Evolutionary conservation across 2,113 vertebrate genomes (phyloP), one percentile per base, ranked within the genome.

Genomic region (Platycercus adscitus): DNA sequence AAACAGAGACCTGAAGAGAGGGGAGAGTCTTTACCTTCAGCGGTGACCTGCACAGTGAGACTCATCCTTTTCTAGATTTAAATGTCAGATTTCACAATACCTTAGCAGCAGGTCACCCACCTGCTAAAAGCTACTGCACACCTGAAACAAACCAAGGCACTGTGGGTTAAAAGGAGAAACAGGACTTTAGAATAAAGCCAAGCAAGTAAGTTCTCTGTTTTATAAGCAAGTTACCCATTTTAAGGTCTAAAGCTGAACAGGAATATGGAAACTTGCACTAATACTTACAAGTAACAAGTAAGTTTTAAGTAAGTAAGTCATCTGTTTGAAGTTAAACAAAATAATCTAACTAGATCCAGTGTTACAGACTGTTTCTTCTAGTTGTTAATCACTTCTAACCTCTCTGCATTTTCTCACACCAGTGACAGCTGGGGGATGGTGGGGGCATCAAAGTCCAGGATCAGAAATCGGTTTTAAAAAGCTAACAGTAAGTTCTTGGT

Each of bases 51-150:
- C 39, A 60, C 21, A 29, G 15, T 21, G 18, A 60, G 39, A 39
- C 66, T 60, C 0, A 0, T 35, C 21, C 43, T 47, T 11, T 35
- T 16, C 52, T 39, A 25, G 16, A 52, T 17, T 24, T 39, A 63
- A 66, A 24, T 35, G 33, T 28, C 33, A 43, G 58, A n/a, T 60
- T 75, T 33, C 19, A 4, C 18, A 11, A 9, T 11, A 58, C 13
- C 9, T 39, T 72, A 61, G 20, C 26, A 53, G 41, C 11, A 68
- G 17, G 41, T 91, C 71, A 44, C 37, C 14, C 35, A 70, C 50
- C 56, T 88, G 55, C n/a, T 58, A 31, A 58, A 53, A 63, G 52
- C n/a, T 41, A 5, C 26, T 11, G 41, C 28, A 19, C 17, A 55
- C 23, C 47, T 41, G 9, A 39, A 76, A 46, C 39, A 60, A 64